These are phyloP conservation scores for Sterrhoptilus dennistouni DNA, from an alignment of 2,113 vertebrate genomes.

Conservation along the genomic window DNA sequence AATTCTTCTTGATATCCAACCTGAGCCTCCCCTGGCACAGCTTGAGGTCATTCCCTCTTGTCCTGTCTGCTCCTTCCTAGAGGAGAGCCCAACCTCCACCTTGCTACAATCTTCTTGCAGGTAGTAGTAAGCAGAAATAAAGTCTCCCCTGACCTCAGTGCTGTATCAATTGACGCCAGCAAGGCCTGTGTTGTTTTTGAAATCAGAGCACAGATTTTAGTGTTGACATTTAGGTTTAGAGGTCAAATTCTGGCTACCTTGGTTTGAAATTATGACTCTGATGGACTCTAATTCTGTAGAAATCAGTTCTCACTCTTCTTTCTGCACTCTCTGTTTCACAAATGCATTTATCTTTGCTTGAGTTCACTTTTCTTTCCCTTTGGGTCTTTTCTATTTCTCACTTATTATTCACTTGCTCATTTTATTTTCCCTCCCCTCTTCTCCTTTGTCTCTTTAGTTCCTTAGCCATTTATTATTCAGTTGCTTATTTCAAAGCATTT, in stretches of 20 bases:
- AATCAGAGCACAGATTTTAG: background rate
- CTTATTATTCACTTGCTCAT: background rate
- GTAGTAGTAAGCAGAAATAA: background rate
- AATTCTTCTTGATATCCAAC: background rate
- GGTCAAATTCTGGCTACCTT: background rate
- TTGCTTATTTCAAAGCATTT: conserved; percentile 14
- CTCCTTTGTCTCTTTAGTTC: background rate
- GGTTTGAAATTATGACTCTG: background rate
- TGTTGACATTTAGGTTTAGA: background rate
- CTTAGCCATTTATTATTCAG: background rate
- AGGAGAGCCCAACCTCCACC: background rate
- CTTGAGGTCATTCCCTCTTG: background rate
- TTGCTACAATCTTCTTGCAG: background rate
- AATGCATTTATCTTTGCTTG: background rate
- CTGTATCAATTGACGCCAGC: background rate
- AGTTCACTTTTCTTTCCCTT: background rate
- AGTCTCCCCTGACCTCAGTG: background rate
- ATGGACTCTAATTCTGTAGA: background rate
- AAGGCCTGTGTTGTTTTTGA: background rate
- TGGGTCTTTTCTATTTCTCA: background rate
- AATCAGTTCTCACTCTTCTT: background rate
- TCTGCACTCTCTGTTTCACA: background rate
- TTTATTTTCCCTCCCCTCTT: background rate
- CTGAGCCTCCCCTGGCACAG: background rate
- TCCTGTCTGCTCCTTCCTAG: background rate